Base-by-base conservation (phyloP, 2,113 vertebrate species). In the Gymnogyps californianus region DNA sequence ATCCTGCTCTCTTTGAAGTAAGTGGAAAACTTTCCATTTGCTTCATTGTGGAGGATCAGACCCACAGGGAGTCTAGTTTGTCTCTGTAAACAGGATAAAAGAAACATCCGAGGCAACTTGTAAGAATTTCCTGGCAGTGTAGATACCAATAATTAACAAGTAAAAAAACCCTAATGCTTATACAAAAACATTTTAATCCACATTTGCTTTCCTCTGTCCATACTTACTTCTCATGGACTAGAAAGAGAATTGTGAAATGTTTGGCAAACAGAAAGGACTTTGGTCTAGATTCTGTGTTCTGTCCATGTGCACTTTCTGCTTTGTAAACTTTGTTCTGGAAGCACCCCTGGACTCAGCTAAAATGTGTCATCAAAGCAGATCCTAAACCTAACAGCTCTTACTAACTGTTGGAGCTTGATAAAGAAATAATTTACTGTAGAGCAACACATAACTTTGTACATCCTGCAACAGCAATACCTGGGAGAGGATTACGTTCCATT, bases 31-130 rank as follows among this genome's bases (percentile, higher is more conserved):
- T 96, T 97, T 93, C 91, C 74, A 85, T 87, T 94, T 96, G 62
- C 58, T 96, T 85, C 74, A 40, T 10, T 95, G 89, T 70, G 78
- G 75, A 96, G 62, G 49, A 90, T 83, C 78, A 80, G 81, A 86
- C 84, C 58, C 75, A 93, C 58, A 77, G 85, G 78, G 91, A 97
- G 62, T 85, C 75, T 82, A 80, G 49, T 90, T 96, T 77, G 44
- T 95, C 77, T 82, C 89, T 95, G 81, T 96, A 93, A 96, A 97
- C 89, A 96, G 93, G 74, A 94, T 90, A 87, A 89, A 97, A 84
- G 77, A 89, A 95, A 94, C 87, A 89, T 96, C 91, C 13, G 2
- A 93, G 84, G 66, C 81, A 87, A 93, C 71, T 91, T 76, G 81
- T 83, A 94, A 93, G 81, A 93, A 79, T 94, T 96, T 97, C 83